Evolutionary conservation across 92 coral and sea anemone genomes (phyloP).

Genomic region (Zoanthus gigantus): DNA sequence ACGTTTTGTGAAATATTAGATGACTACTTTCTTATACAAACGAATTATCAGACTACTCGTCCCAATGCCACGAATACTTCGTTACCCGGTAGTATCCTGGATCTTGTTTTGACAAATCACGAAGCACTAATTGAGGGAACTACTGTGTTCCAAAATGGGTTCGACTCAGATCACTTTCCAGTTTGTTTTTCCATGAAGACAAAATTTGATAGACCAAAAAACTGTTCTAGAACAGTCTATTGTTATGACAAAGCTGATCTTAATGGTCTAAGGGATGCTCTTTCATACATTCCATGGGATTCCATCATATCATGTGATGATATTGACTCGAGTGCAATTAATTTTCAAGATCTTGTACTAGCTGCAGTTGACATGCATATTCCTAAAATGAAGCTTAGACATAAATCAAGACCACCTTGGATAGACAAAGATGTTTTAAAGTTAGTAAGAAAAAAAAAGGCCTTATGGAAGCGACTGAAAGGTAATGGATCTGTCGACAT

Average conservation of each 20-base stretch:
- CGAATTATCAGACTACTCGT: slow-evolving; percentile 40
- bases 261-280: slow-evolving; percentile 58
- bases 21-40: slow-evolving; percentile 44
- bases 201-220: slow-evolving; percentile 53
- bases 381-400: slow-evolving; percentile 47
- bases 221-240: slow-evolving; percentile 49
- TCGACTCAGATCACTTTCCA: slow-evolving; percentile 55
- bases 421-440: slow-evolving; percentile 62
- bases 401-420: slow-evolving; percentile 59
- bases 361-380: slow-evolving; percentile 24
- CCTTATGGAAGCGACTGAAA: slow-evolving; percentile 59
- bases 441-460: slow-evolving; percentile 64
- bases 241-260: slow-evolving; percentile 58
- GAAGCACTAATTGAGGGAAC: slow-evolving; percentile 49
- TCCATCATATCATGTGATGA: slow-evolving; percentile 53
- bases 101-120: slow-evolving; percentile 47
- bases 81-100: slow-evolving; percentile 30
- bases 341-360: slow-evolving; percentile 34
- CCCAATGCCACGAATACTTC: slow-evolving; percentile 3
- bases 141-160: slow-evolving; percentile 39
- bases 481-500: slow-evolving; percentile 53
- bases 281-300: slow-evolving; percentile 60
- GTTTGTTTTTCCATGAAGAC: slow-evolving; percentile 54
- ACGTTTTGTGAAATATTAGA: slow-evolving; percentile 31
- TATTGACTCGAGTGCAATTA: slow-evolving; percentile 55